Conservation (phyloP, 2,888 invertebrate genomes). For the Mimumesa dahlbomi region DNA sequence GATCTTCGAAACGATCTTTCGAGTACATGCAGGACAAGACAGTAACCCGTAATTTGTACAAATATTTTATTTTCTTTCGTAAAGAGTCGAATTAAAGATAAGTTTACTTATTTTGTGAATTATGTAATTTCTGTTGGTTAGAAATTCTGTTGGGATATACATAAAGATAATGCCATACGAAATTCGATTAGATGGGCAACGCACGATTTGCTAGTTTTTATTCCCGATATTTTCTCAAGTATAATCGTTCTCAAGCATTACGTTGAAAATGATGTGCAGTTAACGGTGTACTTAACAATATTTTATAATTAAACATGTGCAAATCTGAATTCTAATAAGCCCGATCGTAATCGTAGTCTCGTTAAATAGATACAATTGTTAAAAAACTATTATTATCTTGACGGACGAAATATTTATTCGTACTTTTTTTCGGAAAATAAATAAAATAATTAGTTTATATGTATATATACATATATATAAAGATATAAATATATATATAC, state of each 20-base stretch:
- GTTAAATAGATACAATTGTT: slow-evolving; percentile 27
- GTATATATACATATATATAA: slow-evolving; percentile 4
- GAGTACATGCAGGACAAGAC: neutral
- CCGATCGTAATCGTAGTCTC: slow-evolving; percentile 19
- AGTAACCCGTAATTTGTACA: slow-evolving; percentile 38
- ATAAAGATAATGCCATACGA: neutral
- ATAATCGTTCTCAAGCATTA: slow-evolving; percentile 1
- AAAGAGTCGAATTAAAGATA: slow-evolving; percentile 46
- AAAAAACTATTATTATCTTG: slow-evolving; percentile 10
- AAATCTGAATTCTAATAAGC: slow-evolving; percentile 12
- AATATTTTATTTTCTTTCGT: slow-evolving; percentile 44
- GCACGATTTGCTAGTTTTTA: neutral
- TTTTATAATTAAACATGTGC: slow-evolving; percentile 32
- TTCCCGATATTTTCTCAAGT: neutral
- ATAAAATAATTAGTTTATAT: slow-evolving; percentile 29
- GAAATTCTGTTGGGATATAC: neutral
- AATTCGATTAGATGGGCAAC: neutral
- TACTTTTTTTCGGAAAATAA: slow-evolving; percentile 16
- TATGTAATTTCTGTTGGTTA: slow-evolving; percentile 28
- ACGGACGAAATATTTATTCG: slow-evolving; percentile 39
- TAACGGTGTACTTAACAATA: slow-evolving; percentile 45
- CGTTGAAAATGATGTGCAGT: slow-evolving; percentile 14
- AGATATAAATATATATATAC: neutral
- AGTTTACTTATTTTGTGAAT: slow-evolving; percentile 47
- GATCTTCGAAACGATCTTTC: slow-evolving; percentile 8